A percentile compares a stretch with the other conserved stretches of the same genome.
These are phyloP conservation scores for Bilobella aurantiaca DNA, from an alignment of 1,140 invertebrate species.

Conservation along the genomic window DNA sequence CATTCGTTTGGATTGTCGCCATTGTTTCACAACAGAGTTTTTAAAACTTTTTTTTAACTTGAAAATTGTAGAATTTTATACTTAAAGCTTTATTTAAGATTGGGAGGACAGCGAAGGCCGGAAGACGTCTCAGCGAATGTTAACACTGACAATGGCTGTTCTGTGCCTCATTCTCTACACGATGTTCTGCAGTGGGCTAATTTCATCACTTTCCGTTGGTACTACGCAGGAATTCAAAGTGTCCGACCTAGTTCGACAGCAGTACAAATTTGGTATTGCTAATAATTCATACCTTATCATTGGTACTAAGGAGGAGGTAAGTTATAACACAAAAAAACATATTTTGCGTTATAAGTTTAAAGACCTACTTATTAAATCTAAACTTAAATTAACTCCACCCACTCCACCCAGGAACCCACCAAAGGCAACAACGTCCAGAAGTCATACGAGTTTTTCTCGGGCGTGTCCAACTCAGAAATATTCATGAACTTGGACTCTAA, in stretches of 20 bases:
- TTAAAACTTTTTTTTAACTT: background rate
- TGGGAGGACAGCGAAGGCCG: background rate
- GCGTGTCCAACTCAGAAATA: background rate
- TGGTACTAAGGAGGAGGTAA: background rate
- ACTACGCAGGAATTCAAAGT: background rate
- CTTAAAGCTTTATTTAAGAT: background rate
- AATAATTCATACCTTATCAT: background rate
- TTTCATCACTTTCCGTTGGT: background rate
- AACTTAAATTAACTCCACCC: no score
- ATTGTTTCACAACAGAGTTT: background rate
- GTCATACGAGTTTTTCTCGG: background rate
- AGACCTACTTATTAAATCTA: background rate
- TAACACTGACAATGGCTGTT: background rate
- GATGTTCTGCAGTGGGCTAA: background rate
- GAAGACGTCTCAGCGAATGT: background rate
- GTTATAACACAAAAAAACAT: no score
- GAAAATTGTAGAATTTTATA: background rate
- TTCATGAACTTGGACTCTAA: background rate
- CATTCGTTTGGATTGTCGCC: background rate
- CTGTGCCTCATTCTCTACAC: background rate
- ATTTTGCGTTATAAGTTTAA: background rate
- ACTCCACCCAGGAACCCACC: no score
- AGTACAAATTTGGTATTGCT: background rate
- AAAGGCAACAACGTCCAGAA: background rate
- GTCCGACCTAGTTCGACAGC: background rate